phyloP scores from a whole-genome alignment of 2,888 invertebrate species.

The Lordiphosa fenestrarum region DNA sequence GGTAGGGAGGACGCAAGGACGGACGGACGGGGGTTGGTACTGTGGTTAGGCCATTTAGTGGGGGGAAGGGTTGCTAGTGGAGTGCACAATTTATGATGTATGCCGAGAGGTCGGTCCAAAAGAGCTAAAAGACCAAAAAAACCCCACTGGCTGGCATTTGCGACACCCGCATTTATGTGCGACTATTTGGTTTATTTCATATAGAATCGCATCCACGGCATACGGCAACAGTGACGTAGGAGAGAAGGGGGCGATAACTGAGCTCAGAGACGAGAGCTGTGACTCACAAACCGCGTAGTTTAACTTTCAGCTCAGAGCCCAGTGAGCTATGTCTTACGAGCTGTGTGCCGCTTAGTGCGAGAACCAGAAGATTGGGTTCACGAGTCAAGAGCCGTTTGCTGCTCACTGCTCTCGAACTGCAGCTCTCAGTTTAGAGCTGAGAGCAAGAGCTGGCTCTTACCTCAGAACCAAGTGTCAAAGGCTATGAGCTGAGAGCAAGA shows the following conservation, averaged over 20 bases:
- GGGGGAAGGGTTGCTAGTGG: slow-evolving; percentile 6
- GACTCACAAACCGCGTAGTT: too few relatives aligned
- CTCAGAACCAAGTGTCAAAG: too few relatives aligned
- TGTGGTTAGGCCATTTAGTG: slow-evolving; percentile 54
- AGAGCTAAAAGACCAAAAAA: slow-evolving; percentile 5
- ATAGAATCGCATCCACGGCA: slow-evolving; percentile 67
- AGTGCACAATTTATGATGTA: slow-evolving; percentile 67
- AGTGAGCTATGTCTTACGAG: too few relatives aligned
- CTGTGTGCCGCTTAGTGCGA: too few relatives aligned
- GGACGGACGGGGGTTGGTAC: slow-evolving; percentile 34
- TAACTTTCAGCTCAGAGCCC: too few relatives aligned
- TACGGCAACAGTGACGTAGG: slow-evolving; percentile 1
- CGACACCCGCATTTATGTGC: slow-evolving; percentile 75
- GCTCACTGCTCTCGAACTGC: too few relatives aligned
- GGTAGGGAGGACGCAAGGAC: slow-evolving; percentile 23
- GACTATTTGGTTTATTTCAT: slow-evolving; percentile 75
- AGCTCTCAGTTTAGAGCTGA: too few relatives aligned
- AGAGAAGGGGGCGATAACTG: not conserved
- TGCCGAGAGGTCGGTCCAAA: slow-evolving; percentile 36
- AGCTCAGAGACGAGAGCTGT: too few relatives aligned
- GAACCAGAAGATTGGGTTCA: too few relatives aligned
- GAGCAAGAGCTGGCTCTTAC: too few relatives aligned
- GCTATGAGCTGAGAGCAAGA: too few relatives aligned
- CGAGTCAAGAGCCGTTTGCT: too few relatives aligned
- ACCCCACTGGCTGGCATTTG: slow-evolving; percentile 29